phyloP scores from a whole-genome alignment of 2,797 vertebrate species.

The Craterocephalus amniculus region DNA sequence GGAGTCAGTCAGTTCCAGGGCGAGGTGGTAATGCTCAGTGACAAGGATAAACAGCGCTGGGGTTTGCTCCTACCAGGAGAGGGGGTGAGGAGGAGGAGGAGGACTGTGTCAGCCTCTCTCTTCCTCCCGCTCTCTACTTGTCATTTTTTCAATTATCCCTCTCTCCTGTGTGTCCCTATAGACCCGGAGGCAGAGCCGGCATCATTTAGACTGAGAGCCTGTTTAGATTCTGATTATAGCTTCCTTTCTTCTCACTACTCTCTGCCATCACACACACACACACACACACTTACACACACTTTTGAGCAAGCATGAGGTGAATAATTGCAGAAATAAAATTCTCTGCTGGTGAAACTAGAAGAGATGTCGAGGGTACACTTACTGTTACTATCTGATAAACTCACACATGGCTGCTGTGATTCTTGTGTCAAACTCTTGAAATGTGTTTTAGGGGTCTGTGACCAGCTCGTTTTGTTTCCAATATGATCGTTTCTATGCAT shows the following conservation, averaged over 20 bases:
- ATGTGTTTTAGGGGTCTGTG: constrained; percentile 18
- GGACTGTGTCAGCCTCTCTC: constrained; percentile 68
- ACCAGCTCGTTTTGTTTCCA: constrained; percentile 21
- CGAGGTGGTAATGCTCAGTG: constrained; percentile 84
- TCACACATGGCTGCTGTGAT: constrained; percentile 10
- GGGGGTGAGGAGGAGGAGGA: constrained; percentile 44
- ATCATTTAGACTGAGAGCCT: constrained; percentile 84
- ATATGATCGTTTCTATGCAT: constrained; percentile 7
- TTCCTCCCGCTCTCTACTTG: constrained; percentile 77
- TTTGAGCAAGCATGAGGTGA: constrained; percentile 56
- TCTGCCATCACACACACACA: constrained; percentile 28
- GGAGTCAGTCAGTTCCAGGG: constrained; percentile 58
- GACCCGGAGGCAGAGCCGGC: constrained; percentile 73
- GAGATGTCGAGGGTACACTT: constrained; percentile 8
- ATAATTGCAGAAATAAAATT: constrained; percentile 56
- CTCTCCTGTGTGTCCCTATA: constrained; percentile 73
- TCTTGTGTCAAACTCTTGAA: constrained; percentile 37
- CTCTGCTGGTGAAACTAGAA: constrained; percentile 33
- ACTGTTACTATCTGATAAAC: constrained; percentile 18
- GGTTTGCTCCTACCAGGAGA: constrained; percentile 73
- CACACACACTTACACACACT: constrained; percentile 14
- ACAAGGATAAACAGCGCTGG: constrained; percentile 85
- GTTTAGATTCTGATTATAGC: constrained; percentile 84
- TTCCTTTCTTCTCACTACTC: constrained; percentile 69
- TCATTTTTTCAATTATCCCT: constrained; percentile 87